Evolutionary conservation across 2,888 invertebrate species (phyloP).

Genomic region (Philonicus albiceps): DNA sequence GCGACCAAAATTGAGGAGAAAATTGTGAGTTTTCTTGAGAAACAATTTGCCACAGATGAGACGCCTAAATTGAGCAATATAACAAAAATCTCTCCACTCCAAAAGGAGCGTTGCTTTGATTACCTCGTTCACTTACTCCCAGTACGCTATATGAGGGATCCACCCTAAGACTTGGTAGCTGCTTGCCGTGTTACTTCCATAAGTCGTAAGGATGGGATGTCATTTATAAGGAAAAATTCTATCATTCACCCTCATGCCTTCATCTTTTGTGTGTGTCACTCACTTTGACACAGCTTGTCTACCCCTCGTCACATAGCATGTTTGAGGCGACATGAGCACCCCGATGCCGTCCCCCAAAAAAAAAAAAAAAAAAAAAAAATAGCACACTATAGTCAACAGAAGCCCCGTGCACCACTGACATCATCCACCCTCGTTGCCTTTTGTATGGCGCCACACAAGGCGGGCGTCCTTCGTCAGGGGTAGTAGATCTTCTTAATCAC

Average conservation of each 20-base stretch:
- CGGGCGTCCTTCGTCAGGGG: neutral
- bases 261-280: slow-evolving; percentile 35
- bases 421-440: neutral
- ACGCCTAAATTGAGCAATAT: slow-evolving; percentile 23
- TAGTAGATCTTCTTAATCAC: slow-evolving; percentile 42
- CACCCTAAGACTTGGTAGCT: neutral
- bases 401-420: neutral
- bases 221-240: slow-evolving; percentile 28
- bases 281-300: slow-evolving; percentile 25
- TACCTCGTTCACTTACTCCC: slow-evolving; percentile 28
- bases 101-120: slow-evolving; percentile 21
- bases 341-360: too few species aligned
- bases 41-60: slow-evolving; percentile 34
- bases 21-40: slow-evolving; percentile 11
- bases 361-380: neutral
- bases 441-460: neutral
- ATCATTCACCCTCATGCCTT: slow-evolving; percentile 27
- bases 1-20: neutral
- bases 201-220: neutral
- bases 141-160: neutral
- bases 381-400: neutral
- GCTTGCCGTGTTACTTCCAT: neutral
- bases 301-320: neutral
- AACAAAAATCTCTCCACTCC: neutral
- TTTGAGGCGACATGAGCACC: neutral